Evolutionary conservation across 2,797 vertebrate species (phyloP), one percentile per base, ranked within the genome.

Genomic region (Gambusia yucatana): DNA sequence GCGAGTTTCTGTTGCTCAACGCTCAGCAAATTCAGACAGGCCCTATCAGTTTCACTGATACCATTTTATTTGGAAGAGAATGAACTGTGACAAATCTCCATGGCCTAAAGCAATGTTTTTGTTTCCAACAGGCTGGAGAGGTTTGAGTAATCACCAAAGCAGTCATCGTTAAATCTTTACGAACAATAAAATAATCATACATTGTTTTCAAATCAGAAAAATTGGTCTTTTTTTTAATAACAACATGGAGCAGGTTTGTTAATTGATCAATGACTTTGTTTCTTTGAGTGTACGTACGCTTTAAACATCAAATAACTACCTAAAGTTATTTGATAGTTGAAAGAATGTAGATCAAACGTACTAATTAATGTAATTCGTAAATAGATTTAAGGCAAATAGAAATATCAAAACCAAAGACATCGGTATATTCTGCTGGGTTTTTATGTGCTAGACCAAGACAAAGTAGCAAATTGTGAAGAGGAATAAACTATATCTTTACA

Each of bases 1-100:
- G n/a, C 41, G 39, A 70, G 67, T 28, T 70, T 70, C 67, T 46
- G 67, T 70, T 70, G 67, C 67, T 70, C 43, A 70, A 70, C 16
- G 25, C 41, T 46, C 43, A 30, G 67, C 67, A 70, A 46, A 70
- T 70, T 70, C 67, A 70, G 67, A 70, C 67, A 46, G 43, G 67
- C 67, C 67, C 41, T 46, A 70, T 70, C 25, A 46, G 43, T 70
- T 70, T 46, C 67, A 70, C 41, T 16, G 67, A 28, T 46, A 28
- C 41, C 28, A 16, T 46, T 70, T 44, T 28, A 46, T 70, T 46
- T 70, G 11, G 25, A 70, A 46, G 13, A 46, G 43, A 70, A 70
- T 70, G 67, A 70, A 46, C 67, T 46, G 22, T 70, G 67, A 70
- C 25, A 70, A 28, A 46, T 28, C 67, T 46, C 13, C 25, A 8